These are phyloP conservation scores for Watsonalla cultraria DNA, from an alignment of 2,888 invertebrate genomes.

Conservation along the genomic window DNA sequence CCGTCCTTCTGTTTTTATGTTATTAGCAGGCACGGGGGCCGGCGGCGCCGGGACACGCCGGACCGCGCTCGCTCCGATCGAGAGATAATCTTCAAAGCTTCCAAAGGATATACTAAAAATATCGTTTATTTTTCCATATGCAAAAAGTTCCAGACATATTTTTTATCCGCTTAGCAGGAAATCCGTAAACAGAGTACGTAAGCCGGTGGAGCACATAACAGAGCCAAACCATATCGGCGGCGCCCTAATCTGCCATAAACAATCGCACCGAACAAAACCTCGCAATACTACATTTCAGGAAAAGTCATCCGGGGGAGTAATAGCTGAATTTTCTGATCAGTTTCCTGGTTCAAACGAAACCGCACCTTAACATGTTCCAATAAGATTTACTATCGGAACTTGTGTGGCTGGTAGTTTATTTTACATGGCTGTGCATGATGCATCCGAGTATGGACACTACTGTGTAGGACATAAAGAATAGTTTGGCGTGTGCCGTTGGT, in stretches of 20 bases:
- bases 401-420: neutral
- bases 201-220: slow-evolving; percentile 39
- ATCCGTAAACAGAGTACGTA: slow-evolving; percentile 46
- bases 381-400: neutral
- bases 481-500: slow-evolving; percentile 10
- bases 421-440: slow-evolving; percentile 11
- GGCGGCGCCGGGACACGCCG: slow-evolving; percentile 3
- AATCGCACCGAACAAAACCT: slow-evolving; percentile 54
- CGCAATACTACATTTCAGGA: slow-evolving; percentile 55
- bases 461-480: slow-evolving; percentile 10
- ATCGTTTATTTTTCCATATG: slow-evolving; percentile 41
- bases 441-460: slow-evolving; percentile 17
- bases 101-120: slow-evolving; percentile 24
- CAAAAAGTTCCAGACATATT: slow-evolving; percentile 43
- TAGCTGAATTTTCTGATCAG: slow-evolving; percentile 50
- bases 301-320: slow-evolving; percentile 57
- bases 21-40: too few relatives aligned
- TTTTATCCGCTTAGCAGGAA: slow-evolving; percentile 51
- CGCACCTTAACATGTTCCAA: slow-evolving; percentile 5
- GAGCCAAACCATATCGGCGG: slow-evolving; percentile 44
- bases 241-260: slow-evolving; percentile 62
- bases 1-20: too few relatives aligned
- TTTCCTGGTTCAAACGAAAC: slow-evolving; percentile 7
- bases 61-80: slow-evolving; percentile 31
- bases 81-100: slow-evolving; percentile 32